Evolutionary conservation across 53 echinoderm and acorn worm species (phyloP), one percentile per base, ranked within the genome.

Genomic region (Hippasteria phrygiana): DNA sequence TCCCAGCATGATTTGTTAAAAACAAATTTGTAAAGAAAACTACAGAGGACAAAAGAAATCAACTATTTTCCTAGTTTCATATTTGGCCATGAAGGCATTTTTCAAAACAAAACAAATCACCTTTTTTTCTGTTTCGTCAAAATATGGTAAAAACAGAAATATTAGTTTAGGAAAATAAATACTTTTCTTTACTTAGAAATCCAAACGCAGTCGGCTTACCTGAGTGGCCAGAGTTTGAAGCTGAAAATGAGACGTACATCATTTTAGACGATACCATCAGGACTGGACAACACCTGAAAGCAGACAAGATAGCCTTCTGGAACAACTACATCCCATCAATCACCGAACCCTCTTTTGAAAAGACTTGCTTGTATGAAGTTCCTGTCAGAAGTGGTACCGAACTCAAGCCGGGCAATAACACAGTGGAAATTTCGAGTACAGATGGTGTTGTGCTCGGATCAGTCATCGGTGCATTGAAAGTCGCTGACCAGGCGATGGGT

Each of bases 311-410:
- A 18, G 48, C 54, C 62, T 89, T 94, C 55, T 94, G 91, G 91
- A 67, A 74, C 1, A 79, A 88, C 77, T 91, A 88, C 65, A 83
- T 94, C 48, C 90, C 85, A 32, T 46, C 62, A 32, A 79, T 79
- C 26, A 55, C 62, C 2, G 79, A 79, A 59, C 59, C 36, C 12
- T 5, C 24, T 39, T 26, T 4, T 56, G 26, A 29, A 22, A 37
- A 56, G n/a, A 79, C 79, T 18, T 79, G 79, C 43, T 40, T 40
- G 14, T 41, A 31, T 42, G 83, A 73, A 41, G 74, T 74, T 10
- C 82, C 74, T 20, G 39, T 74, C 0, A 62, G 90, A 73, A 36
- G 87, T 53, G 64, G 46, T 29, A 56, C 36, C 13, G 10, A 36
- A 10, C 38, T 11, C 14, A 63, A 43, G 27, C 77, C 77, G 2